Conservation (phyloP, 2,113 vertebrate species). For the Dasyurus viverrinus region DNA sequence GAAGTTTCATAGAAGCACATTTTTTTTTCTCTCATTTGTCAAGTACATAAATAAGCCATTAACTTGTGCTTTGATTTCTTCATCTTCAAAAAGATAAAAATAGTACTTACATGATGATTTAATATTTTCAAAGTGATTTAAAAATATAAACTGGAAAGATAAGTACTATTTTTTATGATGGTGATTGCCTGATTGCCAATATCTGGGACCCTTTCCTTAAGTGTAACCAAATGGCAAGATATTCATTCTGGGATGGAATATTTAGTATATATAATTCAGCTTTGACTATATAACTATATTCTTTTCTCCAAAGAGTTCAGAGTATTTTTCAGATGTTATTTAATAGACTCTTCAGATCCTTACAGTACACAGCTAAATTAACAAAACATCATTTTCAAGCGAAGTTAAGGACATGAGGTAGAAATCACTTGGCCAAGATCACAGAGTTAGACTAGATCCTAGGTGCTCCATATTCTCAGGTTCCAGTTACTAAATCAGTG, state of each 20-base stretch:
- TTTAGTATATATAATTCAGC: background rate
- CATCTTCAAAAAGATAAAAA: background rate
- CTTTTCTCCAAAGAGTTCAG: constrained; percentile 18
- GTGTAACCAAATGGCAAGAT: background rate
- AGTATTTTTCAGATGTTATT: background rate
- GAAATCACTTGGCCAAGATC: background rate
- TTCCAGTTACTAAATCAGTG: background rate
- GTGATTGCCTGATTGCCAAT: background rate
- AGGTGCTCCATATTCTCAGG: background rate
- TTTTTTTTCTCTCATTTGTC: constrained; percentile 19
- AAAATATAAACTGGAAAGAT: too few relatives aligned
- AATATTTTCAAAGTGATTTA: too few relatives aligned
- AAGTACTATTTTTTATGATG: background rate
- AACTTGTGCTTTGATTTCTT: constrained; percentile 33
- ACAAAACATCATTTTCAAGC: background rate
- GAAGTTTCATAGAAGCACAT: constrained; percentile 39
- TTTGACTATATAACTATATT: background rate
- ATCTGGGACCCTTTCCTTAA: background rate
- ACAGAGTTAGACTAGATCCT: background rate
- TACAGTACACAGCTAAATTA: background rate
- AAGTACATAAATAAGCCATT: constrained; percentile 13
- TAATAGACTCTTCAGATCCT: background rate
- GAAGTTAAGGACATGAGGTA: background rate
- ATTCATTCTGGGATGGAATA: background rate
- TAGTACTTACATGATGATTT: background rate